Evolutionary conservation across 2,113 vertebrate genomes (phyloP).

Genomic region (Pogona vitticeps): DNA sequence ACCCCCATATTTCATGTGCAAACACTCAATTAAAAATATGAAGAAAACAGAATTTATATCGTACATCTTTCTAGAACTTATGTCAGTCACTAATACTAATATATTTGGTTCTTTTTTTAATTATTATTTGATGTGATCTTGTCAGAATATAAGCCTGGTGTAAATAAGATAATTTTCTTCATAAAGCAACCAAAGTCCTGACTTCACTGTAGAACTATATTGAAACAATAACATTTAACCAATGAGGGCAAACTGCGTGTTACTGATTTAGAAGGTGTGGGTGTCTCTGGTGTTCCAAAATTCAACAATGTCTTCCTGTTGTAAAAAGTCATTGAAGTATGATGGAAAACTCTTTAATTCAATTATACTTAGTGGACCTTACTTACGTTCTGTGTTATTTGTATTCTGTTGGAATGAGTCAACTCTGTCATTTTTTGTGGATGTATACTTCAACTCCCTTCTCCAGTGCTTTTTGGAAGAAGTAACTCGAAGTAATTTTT

Average conservation of each 20-base stretch:
- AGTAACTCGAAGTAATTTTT: no score
- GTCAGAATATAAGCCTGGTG: background rate
- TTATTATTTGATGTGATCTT: background rate
- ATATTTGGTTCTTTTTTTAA: background rate
- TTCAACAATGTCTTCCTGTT: conserved; percentile 54
- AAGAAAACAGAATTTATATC: no score
- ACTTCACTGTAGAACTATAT: conserved; percentile 34
- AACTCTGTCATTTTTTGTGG: conserved; percentile 35
- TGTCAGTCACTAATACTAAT: no score
- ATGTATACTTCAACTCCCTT: conserved; percentile 47
- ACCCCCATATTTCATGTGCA: no score
- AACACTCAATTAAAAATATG: no score
- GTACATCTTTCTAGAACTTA: no score
- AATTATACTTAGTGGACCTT: conserved; percentile 59
- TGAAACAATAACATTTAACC: conserved; percentile 52
- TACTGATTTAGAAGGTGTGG: conserved; percentile 54
- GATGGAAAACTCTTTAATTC: conserved; percentile 63
- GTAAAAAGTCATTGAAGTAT: conserved; percentile 67
- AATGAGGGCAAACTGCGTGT: conserved; percentile 3
- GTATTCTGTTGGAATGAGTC: conserved; percentile 53
- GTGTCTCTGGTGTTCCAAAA: conserved; percentile 44
- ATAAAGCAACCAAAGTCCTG: conserved; percentile 11
- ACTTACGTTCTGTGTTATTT: conserved; percentile 41
- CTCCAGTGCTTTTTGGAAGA: conserved; percentile 28
- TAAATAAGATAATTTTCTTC: background rate